Evolutionary conservation across 2,888 invertebrate genomes (phyloP), one percentile per base, ranked within the genome.

Genomic region (Resseliella maxima): DNA sequence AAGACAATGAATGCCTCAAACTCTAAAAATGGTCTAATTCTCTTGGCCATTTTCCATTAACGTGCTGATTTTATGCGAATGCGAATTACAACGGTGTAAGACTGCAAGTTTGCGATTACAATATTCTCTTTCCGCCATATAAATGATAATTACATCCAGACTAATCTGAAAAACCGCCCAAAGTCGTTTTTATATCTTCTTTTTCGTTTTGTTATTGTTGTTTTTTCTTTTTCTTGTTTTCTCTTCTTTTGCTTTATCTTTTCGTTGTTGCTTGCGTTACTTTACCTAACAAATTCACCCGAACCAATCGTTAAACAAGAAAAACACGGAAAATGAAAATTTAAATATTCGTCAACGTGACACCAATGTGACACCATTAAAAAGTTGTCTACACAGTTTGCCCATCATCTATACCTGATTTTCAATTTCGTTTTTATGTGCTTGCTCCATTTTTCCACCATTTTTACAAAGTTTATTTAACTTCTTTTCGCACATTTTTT

Each of bases 351-450:
- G 72, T 72, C 72, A 72, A 35, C 35, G 15, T 31, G 31, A 72
- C 72, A 72, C 31, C 72, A 72, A 31, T 31, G 72, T 72, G 31
- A 72, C 72, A 72, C 72, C 72, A 72, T 72, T 72, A 72, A 72
- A 72, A 72, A 72, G 35, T 72, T 72, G 31, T 31, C 21, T 31
- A 31, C 72, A 72, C 12, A 31, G 35, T 72, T 72, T 15, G 0
- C 59, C 15, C 31, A 31, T 3, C 31, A 72, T 27, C 3, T 12
- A 72, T 72, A 59, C 5, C 27, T 59, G 21, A 31, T 72, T 15
- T 50, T 72, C 31, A 35, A 72, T 72, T 18, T 59, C 27, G n/a
- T 59, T 50, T 50, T 50, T 59, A 59, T 24, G 31, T 72, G 15
- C 72, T 27, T 15, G 35, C 72, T 5, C 31, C 31, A 31, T 72